Evolutionary conservation across 2,113 vertebrate genomes (phyloP).

Genomic region (Myxocyprinus asiaticus): DNA sequence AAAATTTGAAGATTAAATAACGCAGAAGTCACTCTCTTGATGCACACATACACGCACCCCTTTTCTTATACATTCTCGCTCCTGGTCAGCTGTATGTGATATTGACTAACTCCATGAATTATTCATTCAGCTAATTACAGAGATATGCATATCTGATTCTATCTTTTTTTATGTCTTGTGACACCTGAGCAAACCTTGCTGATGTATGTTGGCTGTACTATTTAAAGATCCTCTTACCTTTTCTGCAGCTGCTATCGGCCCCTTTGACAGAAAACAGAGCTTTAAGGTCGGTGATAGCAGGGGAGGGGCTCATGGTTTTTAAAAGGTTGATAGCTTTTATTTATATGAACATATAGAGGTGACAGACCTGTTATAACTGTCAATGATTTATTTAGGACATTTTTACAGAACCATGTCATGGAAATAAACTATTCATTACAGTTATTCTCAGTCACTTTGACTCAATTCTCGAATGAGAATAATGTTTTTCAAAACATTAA

Average conservation of each 20-base stretch:
- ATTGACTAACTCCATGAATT: slow-evolving; percentile 47
- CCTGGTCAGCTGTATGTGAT: slow-evolving; percentile 45
- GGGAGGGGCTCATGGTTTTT: neutral
- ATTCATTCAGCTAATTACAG: slow-evolving; percentile 56
- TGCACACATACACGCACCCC: neutral
- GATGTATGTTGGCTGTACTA: slow-evolving; percentile 45
- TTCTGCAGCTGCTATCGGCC: slow-evolving; percentile 12
- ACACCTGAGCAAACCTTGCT: slow-evolving; percentile 38
- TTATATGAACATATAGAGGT: slow-evolving; percentile 10
- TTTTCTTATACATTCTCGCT: slow-evolving; percentile 8
- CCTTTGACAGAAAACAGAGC: slow-evolving; percentile 10
- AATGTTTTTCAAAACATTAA: too few species aligned
- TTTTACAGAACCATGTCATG: neutral
- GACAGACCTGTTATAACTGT: neutral
- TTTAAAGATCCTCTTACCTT: slow-evolving; percentile 30
- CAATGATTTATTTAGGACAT: neutral
- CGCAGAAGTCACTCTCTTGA: slow-evolving; percentile 24
- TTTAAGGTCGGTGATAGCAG: neutral
- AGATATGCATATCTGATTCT: slow-evolving; percentile 51
- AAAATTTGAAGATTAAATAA: slow-evolving; percentile 53
- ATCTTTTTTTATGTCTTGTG: slow-evolving; percentile 42
- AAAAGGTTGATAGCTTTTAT: neutral
- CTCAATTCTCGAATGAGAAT: too few species aligned
- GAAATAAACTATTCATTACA: neutral
- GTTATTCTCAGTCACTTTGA: too few species aligned